Evolutionary conservation across 1,140 invertebrate genomes (phyloP).

Genomic region (Procambarus virginalis): DNA sequence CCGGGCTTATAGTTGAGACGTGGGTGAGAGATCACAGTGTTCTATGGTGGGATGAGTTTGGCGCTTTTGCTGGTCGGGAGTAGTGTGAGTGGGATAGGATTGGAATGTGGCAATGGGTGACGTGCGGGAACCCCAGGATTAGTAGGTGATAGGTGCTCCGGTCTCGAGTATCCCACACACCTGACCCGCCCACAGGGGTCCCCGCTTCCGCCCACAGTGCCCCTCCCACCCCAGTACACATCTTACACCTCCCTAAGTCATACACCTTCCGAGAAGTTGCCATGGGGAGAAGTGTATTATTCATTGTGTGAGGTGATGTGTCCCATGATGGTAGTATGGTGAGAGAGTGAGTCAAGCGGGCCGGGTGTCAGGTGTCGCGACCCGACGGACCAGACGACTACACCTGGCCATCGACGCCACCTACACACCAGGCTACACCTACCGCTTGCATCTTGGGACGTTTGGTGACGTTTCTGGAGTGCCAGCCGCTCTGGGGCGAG

Average conservation of each 20-base stretch:
- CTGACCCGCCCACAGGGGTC: not conserved
- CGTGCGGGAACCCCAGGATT: too few relatives aligned
- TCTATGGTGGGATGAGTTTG: too few relatives aligned
- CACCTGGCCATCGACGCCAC: not conserved
- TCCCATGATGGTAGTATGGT: constrained; percentile 5
- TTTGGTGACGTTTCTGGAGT: constrained; percentile 51
- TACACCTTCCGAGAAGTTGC: not conserved
- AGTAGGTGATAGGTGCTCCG: constrained; percentile 5
- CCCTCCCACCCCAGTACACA: not conserved
- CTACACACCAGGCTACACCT: constrained; percentile 35
- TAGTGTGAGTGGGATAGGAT: too few relatives aligned
- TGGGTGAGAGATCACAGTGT: too few relatives aligned
- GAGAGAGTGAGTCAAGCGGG: not conserved
- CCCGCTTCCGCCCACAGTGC: constrained; percentile 1
- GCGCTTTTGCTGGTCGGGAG: too few relatives aligned
- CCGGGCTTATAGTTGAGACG: too few relatives aligned
- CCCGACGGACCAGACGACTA: constrained; percentile 11
- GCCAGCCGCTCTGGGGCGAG: constrained; percentile 69
- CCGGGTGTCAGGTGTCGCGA: constrained; percentile 22
- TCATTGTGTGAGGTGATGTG: not conserved
- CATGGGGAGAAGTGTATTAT: not conserved
- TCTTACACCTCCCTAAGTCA: not conserved
- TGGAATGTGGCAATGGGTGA: too few relatives aligned
- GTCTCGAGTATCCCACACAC: constrained; percentile 12
- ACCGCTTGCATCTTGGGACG: constrained; percentile 66